A percentile compares a stretch with the other conserved stretches of the same genome.
Conservation (phyloP, 2,797 vertebrate genomes). For the Argyrosomus regius region DNA sequence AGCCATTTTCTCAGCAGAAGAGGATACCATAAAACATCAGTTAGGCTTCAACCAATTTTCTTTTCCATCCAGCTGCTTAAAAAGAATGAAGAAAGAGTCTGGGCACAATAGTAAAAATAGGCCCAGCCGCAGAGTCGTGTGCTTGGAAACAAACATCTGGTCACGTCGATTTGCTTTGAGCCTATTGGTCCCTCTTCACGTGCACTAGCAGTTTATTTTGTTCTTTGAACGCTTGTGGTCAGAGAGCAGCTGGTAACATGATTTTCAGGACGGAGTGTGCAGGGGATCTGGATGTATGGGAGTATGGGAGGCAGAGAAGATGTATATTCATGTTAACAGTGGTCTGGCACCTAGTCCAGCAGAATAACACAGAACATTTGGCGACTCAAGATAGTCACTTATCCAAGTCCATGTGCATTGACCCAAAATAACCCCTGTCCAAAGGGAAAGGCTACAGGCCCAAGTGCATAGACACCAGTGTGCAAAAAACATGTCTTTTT, state of each 20-base stretch:
- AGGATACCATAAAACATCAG: conserved; percentile 87
- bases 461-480: conserved; percentile 40
- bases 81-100: conserved; percentile 85
- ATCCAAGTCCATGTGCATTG: conserved; percentile 51
- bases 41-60: conserved; percentile 84
- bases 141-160: conserved; percentile 87
- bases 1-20: conserved; percentile 83
- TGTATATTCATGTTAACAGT: conserved; percentile 73
- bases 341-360: conserved; percentile 73
- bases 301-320: conserved; percentile 58
- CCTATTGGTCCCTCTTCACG: conserved; percentile 79
- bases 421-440: conserved; percentile 57
- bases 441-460: conserved; percentile 35
- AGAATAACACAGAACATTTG: conserved; percentile 68
- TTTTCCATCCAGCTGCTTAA: conserved; percentile 85
- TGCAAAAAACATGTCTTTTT: conserved; percentile 62
- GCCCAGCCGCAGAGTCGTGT: conserved; percentile 82
- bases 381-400: conserved; percentile 34
- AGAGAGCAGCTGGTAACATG: conserved; percentile 79
- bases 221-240: conserved; percentile 84
- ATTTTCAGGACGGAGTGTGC: conserved; percentile 75
- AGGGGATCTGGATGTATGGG: conserved; percentile 72
- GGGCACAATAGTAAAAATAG: conserved; percentile 88
- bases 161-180: conserved; percentile 80
- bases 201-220: conserved; percentile 82